Conservation (phyloP, 2,888 invertebrate species). For the Tipula unca region DNA sequence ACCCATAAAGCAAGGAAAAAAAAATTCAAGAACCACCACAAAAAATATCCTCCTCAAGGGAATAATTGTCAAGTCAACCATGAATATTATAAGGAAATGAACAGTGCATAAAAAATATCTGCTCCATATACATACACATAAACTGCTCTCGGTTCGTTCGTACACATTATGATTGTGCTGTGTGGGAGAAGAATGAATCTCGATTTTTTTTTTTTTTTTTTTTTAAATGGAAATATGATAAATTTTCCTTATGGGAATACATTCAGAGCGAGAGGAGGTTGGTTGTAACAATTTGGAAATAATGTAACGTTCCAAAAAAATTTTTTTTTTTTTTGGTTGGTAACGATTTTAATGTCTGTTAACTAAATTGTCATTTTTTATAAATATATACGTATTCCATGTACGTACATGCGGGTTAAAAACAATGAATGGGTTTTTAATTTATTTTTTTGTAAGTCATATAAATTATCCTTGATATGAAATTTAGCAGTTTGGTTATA, state of each 20-base stretch:
- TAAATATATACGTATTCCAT: not conserved
- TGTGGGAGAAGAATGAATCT: not conserved
- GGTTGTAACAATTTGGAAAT: not conserved
- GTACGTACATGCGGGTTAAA: not conserved
- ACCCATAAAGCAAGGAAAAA: too few species aligned
- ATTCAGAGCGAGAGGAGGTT: not conserved
- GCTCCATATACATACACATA: not conserved
- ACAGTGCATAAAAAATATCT: conserved; percentile 14
- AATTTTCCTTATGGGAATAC: conserved; percentile 3
- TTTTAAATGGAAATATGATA: conserved; percentile 18
- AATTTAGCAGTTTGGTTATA: not conserved
- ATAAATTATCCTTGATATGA: not conserved
- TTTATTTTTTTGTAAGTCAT: not conserved
- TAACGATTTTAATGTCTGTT: not conserved
- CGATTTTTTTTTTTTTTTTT: not conserved
- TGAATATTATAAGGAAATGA: conserved; percentile 14
- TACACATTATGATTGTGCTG: not conserved
- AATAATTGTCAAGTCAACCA: conserved; percentile 8
- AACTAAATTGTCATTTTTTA: not conserved
- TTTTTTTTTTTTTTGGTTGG: not conserved
- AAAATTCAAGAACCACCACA: not conserved
- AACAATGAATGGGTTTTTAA: not conserved
- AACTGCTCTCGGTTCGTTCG: not conserved
- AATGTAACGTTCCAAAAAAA: not conserved
- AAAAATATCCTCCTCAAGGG: conserved; percentile 14